Evolutionary conservation across 2,797 vertebrate species (phyloP).

Genomic region (Acipenser oxyrinchus): DNA sequence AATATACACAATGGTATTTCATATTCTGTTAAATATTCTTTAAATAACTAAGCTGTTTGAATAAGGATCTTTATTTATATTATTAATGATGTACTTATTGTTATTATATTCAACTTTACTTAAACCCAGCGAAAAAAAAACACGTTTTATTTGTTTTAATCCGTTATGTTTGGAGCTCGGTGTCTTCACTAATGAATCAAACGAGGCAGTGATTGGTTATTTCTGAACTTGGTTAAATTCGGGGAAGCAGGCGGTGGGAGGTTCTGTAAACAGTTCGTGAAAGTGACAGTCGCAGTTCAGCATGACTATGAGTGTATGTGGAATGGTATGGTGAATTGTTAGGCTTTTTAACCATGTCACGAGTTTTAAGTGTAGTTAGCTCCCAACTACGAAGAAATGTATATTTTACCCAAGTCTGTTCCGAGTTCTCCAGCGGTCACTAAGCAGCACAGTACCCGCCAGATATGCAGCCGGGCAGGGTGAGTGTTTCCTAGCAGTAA

Average conservation of each 20-base stretch:
- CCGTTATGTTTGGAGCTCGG: too few species aligned
- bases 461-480: conserved; percentile 31
- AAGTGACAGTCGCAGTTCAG: conserved; percentile 1
- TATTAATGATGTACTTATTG: too few species aligned
- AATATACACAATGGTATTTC: too few species aligned
- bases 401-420: background rate
- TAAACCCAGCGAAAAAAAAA: too few species aligned
- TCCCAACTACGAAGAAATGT: conserved; percentile 33
- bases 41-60: too few species aligned
- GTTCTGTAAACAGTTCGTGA: conserved; percentile 8
- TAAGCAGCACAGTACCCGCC: conserved; percentile 36
- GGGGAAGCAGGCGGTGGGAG: conserved; percentile 11
- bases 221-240: conserved; percentile 6
- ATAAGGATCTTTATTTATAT: too few species aligned
- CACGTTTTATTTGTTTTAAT: too few species aligned
- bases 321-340: conserved; percentile 17
- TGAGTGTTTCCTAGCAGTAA: conserved; percentile 14
- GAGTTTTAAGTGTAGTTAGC: conserved; percentile 35
- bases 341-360: conserved; percentile 38
- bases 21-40: too few species aligned
- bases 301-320: conserved; percentile 15
- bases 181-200: too few species aligned
- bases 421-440: conserved; percentile 28
- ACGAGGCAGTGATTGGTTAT: conserved; percentile 6
- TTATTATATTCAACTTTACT: too few species aligned